Base-by-base conservation (phyloP, 2,113 vertebrate species). In the Erinaceus europaeus region DNA sequence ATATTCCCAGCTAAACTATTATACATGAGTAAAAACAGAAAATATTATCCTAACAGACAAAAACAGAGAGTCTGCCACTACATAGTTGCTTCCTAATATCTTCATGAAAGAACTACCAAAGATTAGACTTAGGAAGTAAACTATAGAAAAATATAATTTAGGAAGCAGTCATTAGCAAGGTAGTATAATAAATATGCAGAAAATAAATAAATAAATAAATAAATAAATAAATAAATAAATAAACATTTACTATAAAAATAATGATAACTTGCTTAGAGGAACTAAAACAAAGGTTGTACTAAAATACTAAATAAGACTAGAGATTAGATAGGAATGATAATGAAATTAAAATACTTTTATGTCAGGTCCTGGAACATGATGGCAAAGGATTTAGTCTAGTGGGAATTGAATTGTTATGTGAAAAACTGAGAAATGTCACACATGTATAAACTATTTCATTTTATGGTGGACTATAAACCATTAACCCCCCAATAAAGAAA, bases 271-370 rank as follows among this genome's bases (percentile, higher is more conserved):
- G 65, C 12, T 61, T 76, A 74, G 29, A 65, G 34, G 4, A 25
- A 86, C 46, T 75, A 71, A 93, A 89, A 40, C 7, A 38, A 81
- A 91, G 20, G 1, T n/a, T 75, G 20, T 72, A 64, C 40, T 64
- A 64, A 74, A 78, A 78, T 36, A 23, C 3, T 55, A 76, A 29
- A 14, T 75, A 86, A 79, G 73, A 64, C 11, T 25, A 86, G 21
- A 48, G 36, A 17, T 14, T 71, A 73, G 50, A 34, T 29, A 84
- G 23, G 36, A 29, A 40, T 65, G 9, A 9, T 34, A 83, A 59
- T 42, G 59, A 73, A 78, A n/a, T 46, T 83, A 82, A 83, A 79
- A 40, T 74, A 27, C 5, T 65, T 36, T 62, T 27, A 81, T n/a
- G n/a, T n/a, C n/a, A n/a, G n/a, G n/a, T n/a, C n/a, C n/a, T n/a